Conservation (phyloP, 2,888 invertebrate species). For the Thyatira batis region DNA sequence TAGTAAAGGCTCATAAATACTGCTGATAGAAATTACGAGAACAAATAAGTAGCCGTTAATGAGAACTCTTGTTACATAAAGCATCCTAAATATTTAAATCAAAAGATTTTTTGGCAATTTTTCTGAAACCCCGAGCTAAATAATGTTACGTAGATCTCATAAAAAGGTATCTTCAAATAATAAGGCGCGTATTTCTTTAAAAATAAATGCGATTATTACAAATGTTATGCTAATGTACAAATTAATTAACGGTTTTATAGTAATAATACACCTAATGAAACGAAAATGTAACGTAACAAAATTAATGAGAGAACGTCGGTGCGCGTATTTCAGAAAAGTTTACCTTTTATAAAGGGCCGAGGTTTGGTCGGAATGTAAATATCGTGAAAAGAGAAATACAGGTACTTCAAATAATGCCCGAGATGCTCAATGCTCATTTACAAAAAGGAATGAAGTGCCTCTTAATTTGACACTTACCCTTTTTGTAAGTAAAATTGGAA, state of each 20-base stretch:
- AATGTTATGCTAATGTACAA: not conserved
- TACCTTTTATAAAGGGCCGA: not conserved
- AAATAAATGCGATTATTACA: not conserved
- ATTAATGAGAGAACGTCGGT: not conserved
- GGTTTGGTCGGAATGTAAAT: not conserved
- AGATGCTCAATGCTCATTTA: not conserved
- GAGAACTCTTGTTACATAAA: not conserved
- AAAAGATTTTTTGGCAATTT: not conserved
- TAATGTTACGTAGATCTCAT: not conserved
- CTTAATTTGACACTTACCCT: conserved; percentile 1
- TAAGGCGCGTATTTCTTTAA: not conserved
- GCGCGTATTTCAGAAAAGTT: not conserved
- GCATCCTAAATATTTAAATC: not conserved
- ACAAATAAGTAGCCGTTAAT: not conserved
- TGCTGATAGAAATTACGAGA: not conserved
- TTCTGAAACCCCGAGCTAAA: not conserved
- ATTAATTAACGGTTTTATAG: not conserved
- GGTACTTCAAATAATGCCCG: not conserved
- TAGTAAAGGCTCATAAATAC: not conserved
- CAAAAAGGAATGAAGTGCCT: not conserved
- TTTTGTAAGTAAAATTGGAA: not conserved
- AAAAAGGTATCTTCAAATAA: not conserved
- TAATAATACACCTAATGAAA: not conserved
- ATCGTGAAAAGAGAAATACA: not conserved
- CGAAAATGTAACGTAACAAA: not conserved